Evolutionary conservation across 2,113 vertebrate species (phyloP).

Genomic region (Henicopernis longicauda): DNA sequence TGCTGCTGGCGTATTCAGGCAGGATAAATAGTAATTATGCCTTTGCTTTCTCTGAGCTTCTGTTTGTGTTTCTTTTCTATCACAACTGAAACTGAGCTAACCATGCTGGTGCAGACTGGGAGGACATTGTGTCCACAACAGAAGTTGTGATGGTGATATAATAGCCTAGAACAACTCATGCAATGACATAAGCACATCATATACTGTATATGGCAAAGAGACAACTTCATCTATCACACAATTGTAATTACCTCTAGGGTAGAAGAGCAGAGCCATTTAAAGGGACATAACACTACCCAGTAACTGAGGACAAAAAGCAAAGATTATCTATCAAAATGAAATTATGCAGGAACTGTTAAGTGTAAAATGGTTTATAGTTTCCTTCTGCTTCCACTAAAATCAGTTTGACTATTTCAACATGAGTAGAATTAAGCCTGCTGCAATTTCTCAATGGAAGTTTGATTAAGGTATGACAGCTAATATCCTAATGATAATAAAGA

Average conservation of each 20-base stretch:
- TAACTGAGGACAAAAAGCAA: neutral
- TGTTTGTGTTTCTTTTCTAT: neutral
- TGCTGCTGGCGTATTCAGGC: neutral
- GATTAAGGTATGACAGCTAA: neutral
- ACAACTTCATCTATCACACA: neutral
- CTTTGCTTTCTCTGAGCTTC: neutral
- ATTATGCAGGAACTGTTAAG: neutral
- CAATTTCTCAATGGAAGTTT: neutral
- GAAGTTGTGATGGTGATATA: neutral
- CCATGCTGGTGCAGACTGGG: neutral
- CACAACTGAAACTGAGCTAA: neutral
- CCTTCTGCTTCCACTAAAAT: neutral
- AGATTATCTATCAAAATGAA: neutral
- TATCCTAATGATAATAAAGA: neutral
- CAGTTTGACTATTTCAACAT: neutral
- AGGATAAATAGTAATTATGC: neutral
- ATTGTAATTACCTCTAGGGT: neutral
- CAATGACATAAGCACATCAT: accelerated
- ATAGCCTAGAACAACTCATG: neutral
- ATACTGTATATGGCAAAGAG: neutral
- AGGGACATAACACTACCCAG: neutral
- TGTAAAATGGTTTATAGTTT: neutral
- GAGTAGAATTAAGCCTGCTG: neutral
- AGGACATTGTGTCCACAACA: neutral
- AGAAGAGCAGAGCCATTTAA: neutral